Conservation (phyloP, 1,140 invertebrate genomes). For the Elysia chlorotica region DNA sequence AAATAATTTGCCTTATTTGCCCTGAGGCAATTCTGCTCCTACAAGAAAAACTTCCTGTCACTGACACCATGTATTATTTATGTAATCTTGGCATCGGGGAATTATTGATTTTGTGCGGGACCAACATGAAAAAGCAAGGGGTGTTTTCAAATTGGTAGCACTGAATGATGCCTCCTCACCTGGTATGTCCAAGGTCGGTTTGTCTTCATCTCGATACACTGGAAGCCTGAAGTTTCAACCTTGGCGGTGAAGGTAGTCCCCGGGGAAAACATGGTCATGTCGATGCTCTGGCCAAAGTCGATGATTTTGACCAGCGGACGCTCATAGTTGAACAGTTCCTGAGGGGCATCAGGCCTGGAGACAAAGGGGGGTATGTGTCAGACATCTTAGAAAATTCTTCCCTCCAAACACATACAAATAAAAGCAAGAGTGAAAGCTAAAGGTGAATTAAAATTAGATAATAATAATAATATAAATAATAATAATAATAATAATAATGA, state of each 20-base stretch:
- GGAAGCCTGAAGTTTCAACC: slow-evolving; percentile 77
- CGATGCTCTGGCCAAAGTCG: slow-evolving; percentile 87
- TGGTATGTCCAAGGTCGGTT: slow-evolving; percentile 90
- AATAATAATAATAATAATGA: neutral
- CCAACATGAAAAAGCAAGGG: too few relatives aligned
- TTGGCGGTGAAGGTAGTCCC: slow-evolving; percentile 79
- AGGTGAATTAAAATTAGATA: neutral
- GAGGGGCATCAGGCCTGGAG: slow-evolving; percentile 18
- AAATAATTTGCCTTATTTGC: too few relatives aligned
- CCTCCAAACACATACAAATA: neutral
- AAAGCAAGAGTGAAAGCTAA: neutral
- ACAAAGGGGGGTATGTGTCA: too few relatives aligned
- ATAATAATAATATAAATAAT: neutral
- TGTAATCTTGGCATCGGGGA: too few relatives aligned
- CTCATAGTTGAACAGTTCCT: slow-evolving; percentile 39
- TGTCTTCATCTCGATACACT: slow-evolving; percentile 86
- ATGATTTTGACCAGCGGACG: slow-evolving; percentile 74
- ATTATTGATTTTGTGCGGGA: too few relatives aligned
- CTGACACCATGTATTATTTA: too few relatives aligned
- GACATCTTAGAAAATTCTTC: too few relatives aligned
- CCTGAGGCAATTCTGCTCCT: too few relatives aligned
- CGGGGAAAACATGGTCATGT: slow-evolving; percentile 82
- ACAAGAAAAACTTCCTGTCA: too few relatives aligned
- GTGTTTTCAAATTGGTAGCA: too few relatives aligned
- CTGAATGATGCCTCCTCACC: too few relatives aligned